These are phyloP conservation scores for Lepidothrix coronata DNA, from an alignment of 2,113 vertebrate species.

Conservation along the genomic window DNA sequence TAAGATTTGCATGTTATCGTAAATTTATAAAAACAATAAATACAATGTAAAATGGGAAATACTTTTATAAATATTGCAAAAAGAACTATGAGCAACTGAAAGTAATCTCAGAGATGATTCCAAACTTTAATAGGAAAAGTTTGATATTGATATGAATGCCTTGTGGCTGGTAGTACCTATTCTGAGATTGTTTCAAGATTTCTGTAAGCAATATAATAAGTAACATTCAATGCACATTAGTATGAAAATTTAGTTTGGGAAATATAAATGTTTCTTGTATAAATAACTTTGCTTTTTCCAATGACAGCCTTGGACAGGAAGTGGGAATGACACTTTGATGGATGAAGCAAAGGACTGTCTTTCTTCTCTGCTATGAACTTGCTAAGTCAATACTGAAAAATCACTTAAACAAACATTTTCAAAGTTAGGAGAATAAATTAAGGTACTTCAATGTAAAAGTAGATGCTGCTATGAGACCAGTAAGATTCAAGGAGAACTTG, in stretches of 20 bases:
- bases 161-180: neutral
- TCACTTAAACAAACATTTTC: constrained; percentile 13
- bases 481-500: neutral
- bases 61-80: neutral
- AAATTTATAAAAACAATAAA: neutral
- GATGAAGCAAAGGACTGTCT: neutral
- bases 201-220: neutral
- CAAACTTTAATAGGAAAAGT: neutral
- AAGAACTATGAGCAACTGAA: neutral
- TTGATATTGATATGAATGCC: neutral
- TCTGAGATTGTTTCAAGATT: neutral
- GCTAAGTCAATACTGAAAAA: neutral
- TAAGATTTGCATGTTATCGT: neutral
- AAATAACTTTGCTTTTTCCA: neutral
- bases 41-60: neutral
- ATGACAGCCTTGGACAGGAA: neutral
- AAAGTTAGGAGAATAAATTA: neutral
- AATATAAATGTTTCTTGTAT: neutral
- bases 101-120: neutral
- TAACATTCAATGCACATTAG: neutral
- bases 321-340: neutral
- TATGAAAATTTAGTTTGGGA: neutral
- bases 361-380: neutral
- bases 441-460: neutral
- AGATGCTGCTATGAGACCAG: neutral